Conservation (phyloP, 2,113 vertebrate genomes). For the Myrmecophaga tridactyla region DNA sequence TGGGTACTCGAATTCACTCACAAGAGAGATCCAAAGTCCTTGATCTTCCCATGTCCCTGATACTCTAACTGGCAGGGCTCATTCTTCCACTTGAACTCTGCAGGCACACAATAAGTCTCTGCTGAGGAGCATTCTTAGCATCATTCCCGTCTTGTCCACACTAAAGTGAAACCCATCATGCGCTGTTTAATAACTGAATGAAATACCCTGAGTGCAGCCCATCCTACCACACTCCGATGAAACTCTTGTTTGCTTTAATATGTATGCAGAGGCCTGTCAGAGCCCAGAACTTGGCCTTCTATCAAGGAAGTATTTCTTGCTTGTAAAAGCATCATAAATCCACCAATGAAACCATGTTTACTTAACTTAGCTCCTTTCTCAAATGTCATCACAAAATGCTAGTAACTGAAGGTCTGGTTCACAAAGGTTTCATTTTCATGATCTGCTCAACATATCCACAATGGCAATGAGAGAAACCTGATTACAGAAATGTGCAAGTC, state of each 20-base stretch:
- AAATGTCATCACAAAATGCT: conserved; percentile 26
- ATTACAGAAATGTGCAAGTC: background rate
- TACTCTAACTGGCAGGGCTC: background rate
- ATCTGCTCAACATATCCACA: background rate
- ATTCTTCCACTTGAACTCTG: background rate
- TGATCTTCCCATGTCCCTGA: background rate
- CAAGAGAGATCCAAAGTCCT: background rate
- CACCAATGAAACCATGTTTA: background rate
- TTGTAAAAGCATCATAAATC: background rate
- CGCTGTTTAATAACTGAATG: background rate
- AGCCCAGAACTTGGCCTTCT: background rate
- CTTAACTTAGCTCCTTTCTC: conserved; percentile 21
- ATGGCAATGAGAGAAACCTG: background rate
- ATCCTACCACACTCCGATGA: background rate
- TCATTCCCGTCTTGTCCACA: background rate
- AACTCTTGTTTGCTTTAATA: background rate
- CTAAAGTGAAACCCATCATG: background rate
- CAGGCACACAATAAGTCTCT: background rate
- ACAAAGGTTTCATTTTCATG: background rate
- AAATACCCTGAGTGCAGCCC: background rate
- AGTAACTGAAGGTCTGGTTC: background rate
- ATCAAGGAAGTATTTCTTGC: background rate
- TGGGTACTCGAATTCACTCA: background rate
- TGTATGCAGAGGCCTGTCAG: background rate
- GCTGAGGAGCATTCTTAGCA: background rate